These are phyloP conservation scores for Barbus barbus DNA, from an alignment of 2,113 vertebrate genomes.

Conservation along the genomic window DNA sequence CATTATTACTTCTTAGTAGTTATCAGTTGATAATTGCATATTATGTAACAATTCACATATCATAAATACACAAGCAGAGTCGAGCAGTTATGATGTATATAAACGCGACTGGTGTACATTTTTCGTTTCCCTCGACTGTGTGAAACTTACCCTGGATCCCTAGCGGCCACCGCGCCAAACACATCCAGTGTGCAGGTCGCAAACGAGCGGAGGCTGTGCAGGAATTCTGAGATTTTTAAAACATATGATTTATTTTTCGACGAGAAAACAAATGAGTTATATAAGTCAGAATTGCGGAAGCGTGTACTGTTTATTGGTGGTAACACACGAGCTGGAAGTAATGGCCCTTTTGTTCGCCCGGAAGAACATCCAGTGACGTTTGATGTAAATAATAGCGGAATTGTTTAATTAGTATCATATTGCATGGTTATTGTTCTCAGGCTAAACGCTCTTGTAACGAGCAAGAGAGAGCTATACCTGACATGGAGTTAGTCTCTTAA, in stretches of 20 bases:
- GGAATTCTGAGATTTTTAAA: constrained; percentile 6
- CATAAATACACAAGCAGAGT: too few relatives aligned
- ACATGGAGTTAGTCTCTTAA: background rate
- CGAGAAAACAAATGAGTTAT: background rate
- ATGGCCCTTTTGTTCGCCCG: constrained; percentile 25
- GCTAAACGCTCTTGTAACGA: background rate
- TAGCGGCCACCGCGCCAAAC: background rate
- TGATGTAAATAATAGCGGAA: background rate
- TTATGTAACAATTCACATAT: background rate
- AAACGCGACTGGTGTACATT: too few relatives aligned
- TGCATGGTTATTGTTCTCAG: background rate
- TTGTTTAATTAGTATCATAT: background rate
- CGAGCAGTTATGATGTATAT: background rate
- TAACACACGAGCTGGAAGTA: background rate
- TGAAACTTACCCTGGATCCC: background rate
- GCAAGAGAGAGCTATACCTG: background rate
- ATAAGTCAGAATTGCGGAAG: background rate
- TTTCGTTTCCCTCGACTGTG: background rate
- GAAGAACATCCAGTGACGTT: constrained; percentile 40
- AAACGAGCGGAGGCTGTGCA: constrained; percentile 33
- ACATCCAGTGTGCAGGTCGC: constrained; percentile 49
- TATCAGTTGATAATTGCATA: too few relatives aligned
- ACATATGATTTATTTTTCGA: constrained; percentile 5
- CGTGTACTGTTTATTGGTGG: background rate
- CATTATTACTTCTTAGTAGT: too few relatives aligned